Evolutionary conservation across 2,113 vertebrate species (phyloP), one percentile per base, ranked within the genome.

Genomic region (Phodopus roborovskii): DNA sequence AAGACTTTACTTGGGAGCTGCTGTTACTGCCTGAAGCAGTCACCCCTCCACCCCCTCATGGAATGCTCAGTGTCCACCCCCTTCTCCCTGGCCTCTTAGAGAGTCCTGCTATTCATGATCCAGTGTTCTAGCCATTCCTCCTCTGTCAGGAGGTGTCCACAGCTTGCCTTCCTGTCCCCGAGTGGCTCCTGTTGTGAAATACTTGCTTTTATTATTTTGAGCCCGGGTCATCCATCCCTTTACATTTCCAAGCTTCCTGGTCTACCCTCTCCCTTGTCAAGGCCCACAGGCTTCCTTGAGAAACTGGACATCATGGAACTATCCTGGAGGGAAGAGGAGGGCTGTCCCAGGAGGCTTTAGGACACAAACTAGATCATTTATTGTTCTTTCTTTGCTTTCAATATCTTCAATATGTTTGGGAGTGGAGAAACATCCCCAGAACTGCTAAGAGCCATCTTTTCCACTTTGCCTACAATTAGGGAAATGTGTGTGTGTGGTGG

Each of bases 1-100:
- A 98, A 98, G 96, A 97, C 96, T 98, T 97, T 89, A 97, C 97
- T 97, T 97, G 97, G 92, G 96, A 98, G 73, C 97, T 96, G 96
- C 96, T 96, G 97, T 94, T 90, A 78, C 90, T 96, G 97, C 96
- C 96, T 98, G 91, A 98, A 96, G 96, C 96, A 97, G 88, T 97
- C 95, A 96, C 97, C 96, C 97, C 94, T 97, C 97, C 97, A 97
- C 97, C 94, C 94, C 96, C 96, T 95, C 94, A 85, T 70, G 68
- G 68, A 97, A 83, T 53, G 95, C 91, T 97, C 48, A 95, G 86
- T 92, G 97, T 97, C 96, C 94, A 97, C 94, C 96, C 96, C 96
- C 96, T 97, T 96, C 50, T 95, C 94, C 70, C 56, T 60, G 96
- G 96, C 95, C 97, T 94, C 88, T 97, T 96, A 83, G 96, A 97